Evolutionary conservation across 1,140 invertebrate species (phyloP), one percentile per base, ranked within the genome.

Genomic region (Drosophila nikananu): DNA sequence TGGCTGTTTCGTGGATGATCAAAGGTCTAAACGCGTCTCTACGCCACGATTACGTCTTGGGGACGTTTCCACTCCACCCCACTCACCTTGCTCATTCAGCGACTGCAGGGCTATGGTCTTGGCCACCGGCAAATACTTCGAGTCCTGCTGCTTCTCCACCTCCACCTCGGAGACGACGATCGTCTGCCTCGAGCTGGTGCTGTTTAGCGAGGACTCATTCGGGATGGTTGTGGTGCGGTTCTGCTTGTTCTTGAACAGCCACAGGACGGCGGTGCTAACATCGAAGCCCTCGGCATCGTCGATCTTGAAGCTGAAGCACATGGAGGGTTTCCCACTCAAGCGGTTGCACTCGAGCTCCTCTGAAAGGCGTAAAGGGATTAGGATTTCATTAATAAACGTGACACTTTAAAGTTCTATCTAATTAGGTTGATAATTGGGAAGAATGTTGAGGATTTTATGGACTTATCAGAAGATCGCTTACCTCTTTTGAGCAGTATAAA

Each of bases 91-190:
- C 10, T 95, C 94, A 74, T 95, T 94, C 5, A 96, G 96, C 91
- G 96, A 95, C 77, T 95, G 94, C 63, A 96, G 96, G 5, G 96
- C 96, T 57, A 97, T 95, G 1, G 96, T 95, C 60, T 95, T 96
- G 6, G 95, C 95, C 90, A 96, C 95, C 77, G 95, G 95, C 76
- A 96, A 95, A 86, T 95, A 96, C 57, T 95, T 95, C 39, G 95
- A 95, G 32, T 94, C 94, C 84, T 96, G 95, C 95, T 96, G 96
- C 75, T 96, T 95, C 54, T 96, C 95, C n/a, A 97, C 95, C 92
- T 97, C 96, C 17, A 97, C 95, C 92, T 97, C 96, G 0, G 96
- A 96, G 9, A 97, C 95, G 0, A 97, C 95, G 73, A 97, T 96
- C 0, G 96, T 97, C 87, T 97, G 96, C 25, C 80, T 61, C 9